Conservation (phyloP, 2,888 invertebrate genomes). For the Rotaria sp. region DNA sequence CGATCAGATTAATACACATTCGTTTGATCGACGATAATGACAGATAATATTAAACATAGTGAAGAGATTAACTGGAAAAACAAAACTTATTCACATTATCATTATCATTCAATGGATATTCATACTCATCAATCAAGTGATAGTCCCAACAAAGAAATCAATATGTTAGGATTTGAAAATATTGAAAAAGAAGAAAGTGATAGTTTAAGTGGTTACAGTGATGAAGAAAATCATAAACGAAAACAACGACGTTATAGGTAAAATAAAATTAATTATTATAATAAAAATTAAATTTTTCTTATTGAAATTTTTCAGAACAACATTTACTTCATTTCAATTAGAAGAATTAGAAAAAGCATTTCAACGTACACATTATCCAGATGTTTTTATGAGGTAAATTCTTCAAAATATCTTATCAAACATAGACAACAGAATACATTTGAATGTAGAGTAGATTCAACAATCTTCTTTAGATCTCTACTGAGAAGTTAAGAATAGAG, state of each 20-base stretch:
- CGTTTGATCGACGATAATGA: constrained; percentile 2
- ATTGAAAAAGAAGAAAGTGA: constrained; percentile 17
- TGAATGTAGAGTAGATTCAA: no score
- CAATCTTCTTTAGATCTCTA: no score
- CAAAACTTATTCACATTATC: not conserved
- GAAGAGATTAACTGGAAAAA: constrained; percentile 17
- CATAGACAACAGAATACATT: no score
- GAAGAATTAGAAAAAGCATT: constrained; percentile 82
- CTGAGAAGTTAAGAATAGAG: no score
- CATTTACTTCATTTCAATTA: constrained; percentile 78
- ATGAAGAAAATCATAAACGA: constrained; percentile 26
- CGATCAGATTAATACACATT: not conserved
- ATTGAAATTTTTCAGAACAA: constrained; percentile 61
- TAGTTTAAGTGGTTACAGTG: constrained; percentile 20
- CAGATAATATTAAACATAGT: constrained; percentile 11
- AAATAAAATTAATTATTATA: not conserved
- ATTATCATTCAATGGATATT: not conserved
- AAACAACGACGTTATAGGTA: constrained; percentile 28
- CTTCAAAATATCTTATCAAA: no score
- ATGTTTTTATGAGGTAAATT: constrained; percentile 52
- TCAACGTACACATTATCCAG: constrained; percentile 74
- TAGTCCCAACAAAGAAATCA: not conserved
- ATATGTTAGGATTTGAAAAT: not conserved
- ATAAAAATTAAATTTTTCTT: not conserved
- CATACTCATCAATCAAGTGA: not conserved